Conservation (phyloP, 1,140 invertebrate species). For the Tetramorium alpestre region DNA sequence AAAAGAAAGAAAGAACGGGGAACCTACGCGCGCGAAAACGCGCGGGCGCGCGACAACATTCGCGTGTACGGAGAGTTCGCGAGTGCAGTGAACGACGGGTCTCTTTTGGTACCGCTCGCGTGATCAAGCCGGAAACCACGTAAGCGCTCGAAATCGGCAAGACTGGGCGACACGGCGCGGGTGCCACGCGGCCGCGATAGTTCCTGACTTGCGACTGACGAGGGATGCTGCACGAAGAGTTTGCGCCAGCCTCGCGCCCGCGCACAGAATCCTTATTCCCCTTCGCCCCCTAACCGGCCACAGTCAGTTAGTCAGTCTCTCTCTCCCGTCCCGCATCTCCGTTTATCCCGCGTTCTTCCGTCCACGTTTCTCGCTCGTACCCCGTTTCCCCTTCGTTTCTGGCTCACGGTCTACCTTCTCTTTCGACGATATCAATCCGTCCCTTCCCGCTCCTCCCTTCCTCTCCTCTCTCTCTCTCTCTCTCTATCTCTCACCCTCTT, state of each 20-base stretch:
- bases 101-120: neutral
- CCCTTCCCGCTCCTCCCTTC: neutral
- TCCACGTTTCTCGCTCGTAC: constrained; percentile 21
- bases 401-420: constrained; percentile 37
- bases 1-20: neutral
- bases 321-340: constrained; percentile 52
- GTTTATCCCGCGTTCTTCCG: constrained; percentile 52
- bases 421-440: constrained; percentile 47
- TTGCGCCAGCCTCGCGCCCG: constrained; percentile 82
- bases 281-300: constrained; percentile 66
- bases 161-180: constrained; percentile 4
- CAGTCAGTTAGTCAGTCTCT: constrained; percentile 72
- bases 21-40: constrained; percentile 1
- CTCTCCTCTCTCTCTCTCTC: constrained; percentile 47
- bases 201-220: constrained; percentile 84
- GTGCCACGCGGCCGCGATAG: constrained; percentile 79
- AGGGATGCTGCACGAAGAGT: constrained; percentile 83
- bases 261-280: constrained; percentile 78
- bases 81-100: too few species aligned
- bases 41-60: constrained; percentile 13
- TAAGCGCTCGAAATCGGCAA: constrained; percentile 28
- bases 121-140: constrained; percentile 13
- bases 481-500: constrained; percentile 50
- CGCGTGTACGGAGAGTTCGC: neutral
- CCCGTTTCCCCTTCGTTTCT: neutral